phyloP scores from a whole-genome alignment of 1,140 invertebrate species.

The Drosophila azteca region DNA sequence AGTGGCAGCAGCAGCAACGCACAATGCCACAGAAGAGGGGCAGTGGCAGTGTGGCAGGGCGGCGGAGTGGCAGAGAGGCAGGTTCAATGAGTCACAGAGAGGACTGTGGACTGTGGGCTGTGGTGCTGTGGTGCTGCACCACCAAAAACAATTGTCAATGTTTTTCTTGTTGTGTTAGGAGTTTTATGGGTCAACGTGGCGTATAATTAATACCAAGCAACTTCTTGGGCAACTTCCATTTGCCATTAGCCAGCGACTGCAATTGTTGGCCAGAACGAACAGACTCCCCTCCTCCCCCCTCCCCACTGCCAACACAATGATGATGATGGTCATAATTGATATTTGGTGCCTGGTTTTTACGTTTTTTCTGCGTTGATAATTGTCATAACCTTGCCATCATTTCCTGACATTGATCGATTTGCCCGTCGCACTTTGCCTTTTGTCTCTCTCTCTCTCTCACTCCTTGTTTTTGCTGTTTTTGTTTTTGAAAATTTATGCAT shows the following conservation, averaged over 20 bases:
- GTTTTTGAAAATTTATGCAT: slow-evolving; percentile 46
- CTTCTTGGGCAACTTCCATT: slow-evolving; percentile 80
- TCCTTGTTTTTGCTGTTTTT: slow-evolving; percentile 14
- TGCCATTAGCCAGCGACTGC: slow-evolving; percentile 67
- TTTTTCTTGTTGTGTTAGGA: slow-evolving; percentile 15
- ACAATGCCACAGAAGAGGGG: slow-evolving; percentile 58
- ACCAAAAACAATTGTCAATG: slow-evolving; percentile 60
- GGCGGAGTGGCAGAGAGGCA: slow-evolving; percentile 11
- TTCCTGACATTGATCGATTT: slow-evolving; percentile 82
- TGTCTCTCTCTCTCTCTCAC: slow-evolving; percentile 23
- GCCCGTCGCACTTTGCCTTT: slow-evolving; percentile 36
- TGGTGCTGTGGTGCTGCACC: slow-evolving; percentile 26
- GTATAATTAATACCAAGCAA: slow-evolving; percentile 74
- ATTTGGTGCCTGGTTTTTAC: slow-evolving; percentile 10
- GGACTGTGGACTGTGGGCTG: slow-evolving; percentile 1
- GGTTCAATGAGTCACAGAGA: slow-evolving; percentile 65
- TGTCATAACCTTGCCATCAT: slow-evolving; percentile 79
- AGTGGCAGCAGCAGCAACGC: slow-evolving; percentile 64
- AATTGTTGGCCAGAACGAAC: slow-evolving; percentile 20
- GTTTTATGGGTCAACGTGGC: slow-evolving; percentile 78
- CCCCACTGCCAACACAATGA: too few relatives aligned
- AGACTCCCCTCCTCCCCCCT: too few relatives aligned
- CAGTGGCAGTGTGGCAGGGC: slow-evolving; percentile 7
- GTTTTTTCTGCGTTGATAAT: slow-evolving; percentile 50
- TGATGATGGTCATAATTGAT: slow-evolving; percentile 43